phyloP scores from a whole-genome alignment of 2,797 vertebrate species.

The Leptatherina wallacei region DNA sequence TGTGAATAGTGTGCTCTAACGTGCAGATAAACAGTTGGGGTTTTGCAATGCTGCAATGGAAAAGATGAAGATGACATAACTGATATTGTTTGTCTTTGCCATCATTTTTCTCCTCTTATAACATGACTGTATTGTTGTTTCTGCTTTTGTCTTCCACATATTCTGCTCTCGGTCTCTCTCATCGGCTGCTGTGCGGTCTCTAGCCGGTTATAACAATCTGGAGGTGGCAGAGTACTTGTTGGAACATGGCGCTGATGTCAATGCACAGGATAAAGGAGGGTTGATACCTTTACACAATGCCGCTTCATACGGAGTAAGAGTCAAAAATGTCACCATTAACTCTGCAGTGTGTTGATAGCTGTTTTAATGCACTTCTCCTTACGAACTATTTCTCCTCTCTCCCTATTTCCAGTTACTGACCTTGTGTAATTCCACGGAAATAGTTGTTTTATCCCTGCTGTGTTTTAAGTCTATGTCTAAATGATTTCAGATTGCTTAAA shows the following conservation, averaged over 20 bases:
- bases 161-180: neutral
- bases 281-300: slow-evolving; percentile 96
- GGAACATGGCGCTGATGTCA: slow-evolving; percentile 95
- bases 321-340: neutral
- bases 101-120: slow-evolving; percentile 15
- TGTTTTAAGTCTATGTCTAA: neutral
- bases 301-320: slow-evolving; percentile 93
- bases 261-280: slow-evolving; percentile 96
- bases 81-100: slow-evolving; percentile 27
- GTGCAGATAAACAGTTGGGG: neutral
- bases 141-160: neutral
- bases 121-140: slow-evolving; percentile 24
- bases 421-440: neutral
- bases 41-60: neutral
- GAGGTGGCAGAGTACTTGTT: slow-evolving; percentile 96
- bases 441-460: neutral
- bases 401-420: neutral
- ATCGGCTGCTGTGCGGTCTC: neutral
- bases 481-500: neutral
- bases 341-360: neutral
- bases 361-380: neutral
- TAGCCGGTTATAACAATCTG: slow-evolving; percentile 96
- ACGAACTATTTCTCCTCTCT: neutral
- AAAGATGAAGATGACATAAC: neutral
- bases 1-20: neutral